Base-by-base conservation (phyloP, 1,140 invertebrate genomes). In the Zaprionus vittiger region DNA sequence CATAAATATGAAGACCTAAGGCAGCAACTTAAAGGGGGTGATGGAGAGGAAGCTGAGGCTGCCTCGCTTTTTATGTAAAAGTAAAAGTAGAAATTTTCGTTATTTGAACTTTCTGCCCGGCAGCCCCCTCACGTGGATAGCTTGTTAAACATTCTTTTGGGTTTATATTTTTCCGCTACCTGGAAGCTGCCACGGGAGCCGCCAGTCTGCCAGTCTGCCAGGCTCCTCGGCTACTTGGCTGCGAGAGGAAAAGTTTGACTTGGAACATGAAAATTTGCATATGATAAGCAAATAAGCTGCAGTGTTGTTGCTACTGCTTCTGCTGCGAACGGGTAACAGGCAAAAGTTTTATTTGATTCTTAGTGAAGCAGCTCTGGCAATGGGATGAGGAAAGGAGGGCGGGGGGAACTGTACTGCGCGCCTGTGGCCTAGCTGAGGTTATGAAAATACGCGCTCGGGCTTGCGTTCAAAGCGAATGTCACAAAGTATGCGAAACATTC, bases 281-380 rank as follows among this genome's bases (percentile, higher is more conserved):
- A 89, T 85, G 85, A 89, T 89, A 89, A 89, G 85, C 81, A 89
- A 89, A 91, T 90, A 90, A 90, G 85, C 81, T 82, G 79, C 55
- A 44, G 67, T 81, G 78, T 77, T 62, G 38, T 41, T 70, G 34
- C 63, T 61, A 60, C 54, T 57, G 47, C 67, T 79, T 64, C 38
- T 75, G 64, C 49, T 79, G 65, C 68, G 73, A 59, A 69, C 68
- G 78, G 77, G 77, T 87, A 83, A 70, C 79, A 73, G 79, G 83
- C 66, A 84, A 89, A 89, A 89, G 85, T 89, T 89, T 89, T 90
- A 89, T 89, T 89, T 90, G 81, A 89, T 89, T 89, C 82, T 90
- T 90, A 74, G 89, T 79, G 77, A 6, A 47, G 41, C 41, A 17
- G 7, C 6, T 3, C n/a, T 6, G 5, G 15, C 5, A 44, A 9